Conservation (phyloP, 2,888 invertebrate species). For the Halocaridina rubra region DNA sequence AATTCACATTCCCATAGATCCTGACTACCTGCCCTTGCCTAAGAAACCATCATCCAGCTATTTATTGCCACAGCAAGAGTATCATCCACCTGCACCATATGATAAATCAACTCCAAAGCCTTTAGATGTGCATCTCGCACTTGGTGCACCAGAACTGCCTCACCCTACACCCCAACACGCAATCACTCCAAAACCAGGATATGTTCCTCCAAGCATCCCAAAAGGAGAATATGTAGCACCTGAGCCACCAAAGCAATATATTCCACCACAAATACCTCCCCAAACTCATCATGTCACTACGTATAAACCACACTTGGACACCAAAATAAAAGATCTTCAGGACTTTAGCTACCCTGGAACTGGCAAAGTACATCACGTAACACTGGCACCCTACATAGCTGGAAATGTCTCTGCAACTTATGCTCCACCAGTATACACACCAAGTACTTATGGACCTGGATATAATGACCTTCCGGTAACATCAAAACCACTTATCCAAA, state of each 20-base stretch:
- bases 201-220: constrained; percentile 19
- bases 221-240: constrained; percentile 9
- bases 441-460: constrained; percentile 22
- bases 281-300: constrained; percentile 19
- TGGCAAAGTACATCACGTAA: background rate
- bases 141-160: background rate
- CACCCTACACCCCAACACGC: background rate
- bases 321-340: constrained; percentile 21
- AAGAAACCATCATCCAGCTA: background rate
- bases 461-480: constrained; percentile 36
- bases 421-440: constrained; percentile 35
- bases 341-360: constrained; percentile 42
- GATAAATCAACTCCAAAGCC: background rate
- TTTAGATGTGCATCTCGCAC: background rate
- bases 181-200: constrained; percentile 6
- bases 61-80: background rate
- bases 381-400: background rate
- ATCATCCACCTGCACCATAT: background rate
- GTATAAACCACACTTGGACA: constrained; percentile 26
- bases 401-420: background rate
- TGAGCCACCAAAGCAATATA: background rate
- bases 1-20: constrained; percentile 32
- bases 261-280: background rate
- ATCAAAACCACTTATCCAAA: background rate
- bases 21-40: constrained; percentile 11